A percentile compares a stretch with the other conserved stretches of the same genome.
Conservation (phyloP, 2,113 vertebrate genomes). For the Calonectris borealis region DNA sequence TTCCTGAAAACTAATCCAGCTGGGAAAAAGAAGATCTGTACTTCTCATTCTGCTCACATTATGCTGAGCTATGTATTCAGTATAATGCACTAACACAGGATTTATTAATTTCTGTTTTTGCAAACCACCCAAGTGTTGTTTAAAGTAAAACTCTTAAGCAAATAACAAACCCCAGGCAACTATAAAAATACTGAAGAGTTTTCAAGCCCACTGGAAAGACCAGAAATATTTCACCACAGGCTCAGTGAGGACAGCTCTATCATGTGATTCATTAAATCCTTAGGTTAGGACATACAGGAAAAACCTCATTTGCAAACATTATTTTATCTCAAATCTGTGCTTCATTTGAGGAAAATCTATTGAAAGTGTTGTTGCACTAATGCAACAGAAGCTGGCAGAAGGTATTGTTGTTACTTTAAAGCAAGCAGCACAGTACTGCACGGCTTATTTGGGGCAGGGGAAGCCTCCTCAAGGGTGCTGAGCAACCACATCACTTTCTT, state of each 20-base stretch:
- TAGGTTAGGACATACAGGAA: neutral
- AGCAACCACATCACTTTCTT: neutral
- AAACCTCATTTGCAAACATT: neutral
- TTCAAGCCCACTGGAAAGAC: neutral
- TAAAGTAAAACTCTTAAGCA: neutral
- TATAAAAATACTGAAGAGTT: neutral
- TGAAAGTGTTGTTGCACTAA: neutral
- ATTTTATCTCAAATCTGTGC: neutral
- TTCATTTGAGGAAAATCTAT: neutral
- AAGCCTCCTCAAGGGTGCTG: neutral
- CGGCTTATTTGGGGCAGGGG: neutral
- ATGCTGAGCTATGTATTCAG: neutral
- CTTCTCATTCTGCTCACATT: neutral
- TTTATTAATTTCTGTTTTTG: neutral
- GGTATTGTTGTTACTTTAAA: neutral
- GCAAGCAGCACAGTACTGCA: neutral
- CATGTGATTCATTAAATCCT: neutral
- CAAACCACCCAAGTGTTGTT: neutral
- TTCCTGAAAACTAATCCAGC: neutral
- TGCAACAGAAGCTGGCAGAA: neutral
- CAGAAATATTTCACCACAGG: neutral
- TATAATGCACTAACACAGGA: neutral
- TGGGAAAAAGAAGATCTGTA: neutral
- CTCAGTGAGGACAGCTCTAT: neutral
- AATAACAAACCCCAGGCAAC: neutral